Evolutionary conservation across 2,888 invertebrate species (phyloP), one percentile per base, ranked within the genome.

Genomic region (Coecobrya sp.): DNA sequence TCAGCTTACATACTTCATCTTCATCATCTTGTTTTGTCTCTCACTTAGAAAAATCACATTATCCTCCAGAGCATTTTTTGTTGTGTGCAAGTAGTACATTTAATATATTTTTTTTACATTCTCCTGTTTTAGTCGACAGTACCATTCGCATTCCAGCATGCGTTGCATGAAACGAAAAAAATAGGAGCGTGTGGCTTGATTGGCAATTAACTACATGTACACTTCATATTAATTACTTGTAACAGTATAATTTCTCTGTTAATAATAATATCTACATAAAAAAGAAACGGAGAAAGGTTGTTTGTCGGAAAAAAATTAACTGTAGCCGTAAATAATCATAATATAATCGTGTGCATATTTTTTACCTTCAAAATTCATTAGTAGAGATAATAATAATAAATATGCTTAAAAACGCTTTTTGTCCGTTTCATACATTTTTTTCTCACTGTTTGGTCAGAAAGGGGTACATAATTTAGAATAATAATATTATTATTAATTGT

Each of bases 371-470:
- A n/a, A n/a, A n/a, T 62, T 59, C 55, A 42, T 82, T 82, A 62
- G 62, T 45, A 45, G 22, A 22, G 36, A 82, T 36, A 62, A 45
- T 82, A 59, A 82, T 79, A 76, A 81, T 30, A 55, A 59, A 10
- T 55, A 19, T 49, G n/a, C n/a, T 82, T 62, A 36, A 36, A 59
- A 82, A 82, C 82, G 62, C 59, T 82, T 59, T 30, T 79, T 79
- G 79, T 82, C 59, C 82, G 82, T 82, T 59, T 81, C 81, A 81
- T 55, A 22, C 76, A 49, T 49, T 76, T 81, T 86, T 89, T 85
- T 90, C 90, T 90, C 90, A 90, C 90, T 90, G 65, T 89, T 90
- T 90, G 84, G 90, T 84, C 85, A 84, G 76, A 90, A 85, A 89
- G 70, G 73, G 84, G 55, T 76, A 49, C 45, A 45, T 59, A 86